These are phyloP conservation scores for Hyaena hyaena DNA, from an alignment of 2,113 vertebrate species.

Conservation along the genomic window DNA sequence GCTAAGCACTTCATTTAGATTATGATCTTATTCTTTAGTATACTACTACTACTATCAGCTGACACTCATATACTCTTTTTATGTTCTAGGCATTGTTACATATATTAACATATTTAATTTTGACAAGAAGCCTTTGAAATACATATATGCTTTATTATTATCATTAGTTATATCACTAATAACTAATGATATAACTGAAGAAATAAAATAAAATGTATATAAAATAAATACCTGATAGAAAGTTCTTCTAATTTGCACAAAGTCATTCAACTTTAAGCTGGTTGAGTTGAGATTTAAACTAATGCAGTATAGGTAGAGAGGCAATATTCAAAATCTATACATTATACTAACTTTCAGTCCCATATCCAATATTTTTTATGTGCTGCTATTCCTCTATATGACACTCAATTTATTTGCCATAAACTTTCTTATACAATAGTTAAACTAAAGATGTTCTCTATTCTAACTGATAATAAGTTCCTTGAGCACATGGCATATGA, in stretches of 20 bases:
- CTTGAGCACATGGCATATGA: neutral
- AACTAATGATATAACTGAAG: neutral
- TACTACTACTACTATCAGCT: neutral
- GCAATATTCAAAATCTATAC: neutral
- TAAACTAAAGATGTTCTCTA: neutral
- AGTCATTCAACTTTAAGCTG: neutral
- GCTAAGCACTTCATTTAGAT: neutral
- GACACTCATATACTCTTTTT: neutral
- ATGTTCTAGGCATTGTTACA: neutral
- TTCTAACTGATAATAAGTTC: neutral
- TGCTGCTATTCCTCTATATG: neutral
- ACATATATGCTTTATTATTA: neutral
- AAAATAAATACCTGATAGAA: neutral
- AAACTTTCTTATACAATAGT: neutral
- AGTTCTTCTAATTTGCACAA: neutral
- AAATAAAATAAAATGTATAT: neutral
- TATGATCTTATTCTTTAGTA: neutral
- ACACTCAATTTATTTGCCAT: neutral
- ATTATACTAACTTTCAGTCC: neutral
- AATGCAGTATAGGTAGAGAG: neutral
- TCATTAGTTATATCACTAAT: neutral
- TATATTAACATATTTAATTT: conserved; percentile 32
- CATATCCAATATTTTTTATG: neutral
- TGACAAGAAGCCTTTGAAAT: neutral
- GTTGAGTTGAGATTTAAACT: neutral